Conservation (phyloP, 1,140 invertebrate genomes). For the Conopomorpha cramerella region DNA sequence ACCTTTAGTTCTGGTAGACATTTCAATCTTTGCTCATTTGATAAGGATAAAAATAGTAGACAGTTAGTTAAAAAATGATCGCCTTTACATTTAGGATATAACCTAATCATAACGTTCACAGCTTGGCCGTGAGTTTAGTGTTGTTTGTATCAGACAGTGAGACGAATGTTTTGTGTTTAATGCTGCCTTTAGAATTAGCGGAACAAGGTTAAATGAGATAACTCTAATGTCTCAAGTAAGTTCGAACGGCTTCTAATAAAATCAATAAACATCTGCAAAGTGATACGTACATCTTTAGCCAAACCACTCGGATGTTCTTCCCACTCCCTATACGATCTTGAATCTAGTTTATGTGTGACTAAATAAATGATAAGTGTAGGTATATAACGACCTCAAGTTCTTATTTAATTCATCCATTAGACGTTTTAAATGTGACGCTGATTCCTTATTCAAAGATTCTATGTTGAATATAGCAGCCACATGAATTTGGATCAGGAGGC, state of each 20-base stretch:
- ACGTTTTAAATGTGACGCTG: constrained; percentile 8
- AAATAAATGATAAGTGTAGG: constrained; percentile 7
- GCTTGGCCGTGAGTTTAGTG: constrained; percentile 2
- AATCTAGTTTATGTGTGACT: constrained; percentile 12
- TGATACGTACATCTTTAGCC: constrained; percentile 4
- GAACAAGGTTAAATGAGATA: constrained; percentile 1
- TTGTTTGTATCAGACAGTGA: constrained; percentile 4
- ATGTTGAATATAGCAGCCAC: constrained; percentile 1
- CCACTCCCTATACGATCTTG: constrained; percentile 11
- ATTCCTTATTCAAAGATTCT: constrained; percentile 8
- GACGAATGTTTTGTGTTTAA: background rate
- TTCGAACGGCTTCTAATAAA: constrained; percentile 11
- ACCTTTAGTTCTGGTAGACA: constrained; percentile 11
- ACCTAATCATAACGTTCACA: too few species aligned
- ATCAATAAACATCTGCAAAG: constrained; percentile 6
- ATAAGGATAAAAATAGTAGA: constrained; percentile 11
- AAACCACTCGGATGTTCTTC: constrained; percentile 4
- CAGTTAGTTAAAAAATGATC: too few species aligned
- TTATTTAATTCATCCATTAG: constrained; percentile 12
- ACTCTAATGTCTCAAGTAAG: constrained; percentile 10
- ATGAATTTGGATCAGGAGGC: background rate
- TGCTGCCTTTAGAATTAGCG: background rate
- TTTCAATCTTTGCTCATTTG: constrained; percentile 8
- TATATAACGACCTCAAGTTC: constrained; percentile 6
- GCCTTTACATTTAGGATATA: constrained; percentile 11